phyloP scores from a whole-genome alignment of 1,140 invertebrate genomes.

The Pteromalus puparum region DNA sequence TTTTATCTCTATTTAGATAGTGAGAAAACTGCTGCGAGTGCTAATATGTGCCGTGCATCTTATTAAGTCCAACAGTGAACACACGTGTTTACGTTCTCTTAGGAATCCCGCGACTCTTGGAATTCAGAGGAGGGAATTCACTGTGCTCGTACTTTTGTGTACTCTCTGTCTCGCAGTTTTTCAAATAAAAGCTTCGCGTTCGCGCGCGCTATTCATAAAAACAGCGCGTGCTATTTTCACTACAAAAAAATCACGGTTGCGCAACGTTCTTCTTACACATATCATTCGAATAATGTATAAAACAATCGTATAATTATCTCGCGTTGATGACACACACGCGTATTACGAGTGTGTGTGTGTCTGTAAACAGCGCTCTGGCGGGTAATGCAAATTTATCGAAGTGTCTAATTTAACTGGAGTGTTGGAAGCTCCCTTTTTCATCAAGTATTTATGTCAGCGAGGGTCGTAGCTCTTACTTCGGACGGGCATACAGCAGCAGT shows the following conservation, averaged over 20 bases:
- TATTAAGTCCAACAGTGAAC: background rate
- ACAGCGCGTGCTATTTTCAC: too few relatives aligned
- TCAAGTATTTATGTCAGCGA: slow-evolving; percentile 38
- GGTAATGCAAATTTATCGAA: slow-evolving; percentile 30
- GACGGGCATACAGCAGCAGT: background rate
- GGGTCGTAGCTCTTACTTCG: slow-evolving; percentile 34
- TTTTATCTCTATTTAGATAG: slow-evolving; percentile 5
- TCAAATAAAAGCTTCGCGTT: too few relatives aligned
- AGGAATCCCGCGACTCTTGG: background rate
- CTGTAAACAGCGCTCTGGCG: background rate
- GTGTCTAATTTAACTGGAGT: slow-evolving; percentile 30
- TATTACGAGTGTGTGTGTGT: background rate
- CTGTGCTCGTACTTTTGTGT: too few relatives aligned
- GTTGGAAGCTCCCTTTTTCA: slow-evolving; percentile 35
- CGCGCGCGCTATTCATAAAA: too few relatives aligned
- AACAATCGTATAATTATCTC: too few relatives aligned
- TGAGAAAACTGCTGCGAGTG: background rate
- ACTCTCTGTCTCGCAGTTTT: too few relatives aligned
- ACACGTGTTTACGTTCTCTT: background rate
- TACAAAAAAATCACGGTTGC: too few relatives aligned
- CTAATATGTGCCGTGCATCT: background rate
- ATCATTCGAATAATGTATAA: too few relatives aligned
- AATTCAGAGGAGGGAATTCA: background rate
- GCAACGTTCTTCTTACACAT: too few relatives aligned
- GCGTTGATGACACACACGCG: background rate